Base-by-base conservation (phyloP, 2,888 invertebrate species). In the Lissonota sp. region DNA sequence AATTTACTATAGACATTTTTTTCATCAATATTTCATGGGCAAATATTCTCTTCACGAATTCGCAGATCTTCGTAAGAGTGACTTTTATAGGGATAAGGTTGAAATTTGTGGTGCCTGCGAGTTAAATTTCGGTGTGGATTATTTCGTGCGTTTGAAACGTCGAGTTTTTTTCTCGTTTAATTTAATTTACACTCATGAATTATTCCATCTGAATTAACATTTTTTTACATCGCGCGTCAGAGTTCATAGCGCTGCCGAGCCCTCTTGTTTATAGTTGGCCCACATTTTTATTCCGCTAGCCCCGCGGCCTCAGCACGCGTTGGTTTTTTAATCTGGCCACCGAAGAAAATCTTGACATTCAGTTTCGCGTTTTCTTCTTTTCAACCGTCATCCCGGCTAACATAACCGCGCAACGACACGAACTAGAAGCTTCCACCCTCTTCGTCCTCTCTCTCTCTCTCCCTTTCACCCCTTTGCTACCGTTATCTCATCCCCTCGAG, bases 311-410 rank as follows among this genome's bases (percentile, higher is more conserved):
- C 39, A 12, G 46, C 39, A 46, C 46, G 26, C 51, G 77, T 70
- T 69, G 69, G 63, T 73, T 77, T 81, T 81, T 81, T 77, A 77
- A 81, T 81, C 80, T 66, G 46, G 69, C 67, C 64, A 70, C 69
- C 73, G 69, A 69, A 42, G 70, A 81, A 74, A 77, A 60, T 73
- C 76, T 64, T 73, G 69, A 73, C 77, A 81, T 69, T 81, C 64
- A 73, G 69, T 77, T 81, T 77, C 49, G 53, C 73, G 44, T 77
- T 80, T 80, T 53, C 69, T 14, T 44, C 67, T 80, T 80, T 80
- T 63, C 62, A 44, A 39, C 55, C 58, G 53, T 77, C 73, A 74
- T 14, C 42, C 26, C 40, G 37, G 40, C 58, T 53, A 71, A 42
- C 53, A 16, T 57, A 2, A 12, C 42, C 49, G 12, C 63, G 44